Evolutionary conservation across 1,140 invertebrate genomes (phyloP).

Genomic region (Drosophila eugracilis): DNA sequence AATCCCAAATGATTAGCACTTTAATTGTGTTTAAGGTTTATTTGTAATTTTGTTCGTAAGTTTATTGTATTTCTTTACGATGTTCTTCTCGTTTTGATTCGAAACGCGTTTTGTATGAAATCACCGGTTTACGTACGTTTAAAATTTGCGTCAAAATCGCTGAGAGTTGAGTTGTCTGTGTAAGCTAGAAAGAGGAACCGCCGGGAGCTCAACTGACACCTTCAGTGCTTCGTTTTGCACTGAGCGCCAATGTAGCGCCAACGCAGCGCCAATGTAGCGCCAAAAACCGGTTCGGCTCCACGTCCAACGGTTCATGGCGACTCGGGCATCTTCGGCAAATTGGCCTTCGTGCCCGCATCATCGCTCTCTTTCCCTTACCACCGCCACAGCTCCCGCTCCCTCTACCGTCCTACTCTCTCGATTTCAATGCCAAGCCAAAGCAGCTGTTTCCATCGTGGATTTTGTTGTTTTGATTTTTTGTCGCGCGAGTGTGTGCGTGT

Average conservation of each 20-base stretch:
- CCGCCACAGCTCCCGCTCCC: not conserved
- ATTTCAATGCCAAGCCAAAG: slow-evolving; percentile 79
- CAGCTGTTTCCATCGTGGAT: slow-evolving; percentile 62
- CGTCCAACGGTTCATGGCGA: not conserved
- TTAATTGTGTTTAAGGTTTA: slow-evolving; percentile 43
- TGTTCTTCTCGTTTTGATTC: slow-evolving; percentile 3
- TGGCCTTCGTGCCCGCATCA: slow-evolving; percentile 32
- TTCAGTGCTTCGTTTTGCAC: slow-evolving; percentile 67
- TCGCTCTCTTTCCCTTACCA: not conserved
- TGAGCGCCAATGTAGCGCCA: slow-evolving; percentile 50
- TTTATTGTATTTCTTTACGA: slow-evolving; percentile 12
- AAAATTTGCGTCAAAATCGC: slow-evolving; percentile 44
- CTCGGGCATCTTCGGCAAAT: slow-evolving; percentile 30
- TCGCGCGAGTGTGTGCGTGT: slow-evolving; percentile 15
- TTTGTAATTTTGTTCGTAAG: not conserved
- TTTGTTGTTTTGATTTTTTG: slow-evolving; percentile 43
- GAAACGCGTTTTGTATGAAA: slow-evolving; percentile 38
- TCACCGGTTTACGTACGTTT: slow-evolving; percentile 46
- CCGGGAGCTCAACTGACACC: slow-evolving; percentile 55
- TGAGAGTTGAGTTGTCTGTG: slow-evolving; percentile 20
- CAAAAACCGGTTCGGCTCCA: slow-evolving; percentile 56
- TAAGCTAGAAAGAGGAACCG: slow-evolving; percentile 18
- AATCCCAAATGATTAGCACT: slow-evolving; percentile 60
- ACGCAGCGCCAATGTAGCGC: slow-evolving; percentile 45
- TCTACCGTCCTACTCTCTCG: slow-evolving; percentile 2